These are phyloP conservation scores for Zaprionus lachaisei DNA, from an alignment of 1,140 invertebrate species.

Conservation along the genomic window DNA sequence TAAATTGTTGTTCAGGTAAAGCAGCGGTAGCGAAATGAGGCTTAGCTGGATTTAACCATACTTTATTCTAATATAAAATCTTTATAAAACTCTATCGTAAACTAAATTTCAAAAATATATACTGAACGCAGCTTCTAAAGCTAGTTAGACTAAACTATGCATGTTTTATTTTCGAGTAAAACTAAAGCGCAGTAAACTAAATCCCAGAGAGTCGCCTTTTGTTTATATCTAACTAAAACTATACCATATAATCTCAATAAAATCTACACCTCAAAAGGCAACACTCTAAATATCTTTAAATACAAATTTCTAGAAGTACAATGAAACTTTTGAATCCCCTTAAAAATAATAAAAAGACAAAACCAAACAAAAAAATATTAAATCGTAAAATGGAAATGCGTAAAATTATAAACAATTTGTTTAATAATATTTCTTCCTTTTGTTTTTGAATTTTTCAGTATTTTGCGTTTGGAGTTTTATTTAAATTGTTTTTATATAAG, in stretches of 20 bases:
- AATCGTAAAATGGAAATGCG: slow-evolving; percentile 45
- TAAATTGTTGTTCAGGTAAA: slow-evolving; percentile 52
- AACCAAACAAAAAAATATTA: slow-evolving; percentile 15
- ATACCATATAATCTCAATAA: not conserved
- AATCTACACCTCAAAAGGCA: slow-evolving; percentile 6
- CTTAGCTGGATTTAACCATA: slow-evolving; percentile 77
- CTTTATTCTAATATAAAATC: slow-evolving; percentile 30
- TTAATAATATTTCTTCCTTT: slow-evolving; percentile 65
- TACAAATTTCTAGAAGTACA: slow-evolving; percentile 33
- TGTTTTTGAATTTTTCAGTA: slow-evolving; percentile 64
- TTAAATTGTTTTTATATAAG: slow-evolving; percentile 71
- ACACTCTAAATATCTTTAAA: slow-evolving; percentile 28
- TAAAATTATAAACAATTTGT: slow-evolving; percentile 49
- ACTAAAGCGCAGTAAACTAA: slow-evolving; percentile 54
- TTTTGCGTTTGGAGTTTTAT: slow-evolving; percentile 66
- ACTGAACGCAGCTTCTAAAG: slow-evolving; percentile 64
- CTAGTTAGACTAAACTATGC: slow-evolving; percentile 62
- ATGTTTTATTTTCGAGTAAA: slow-evolving; percentile 62
- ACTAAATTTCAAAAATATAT: slow-evolving; percentile 44
- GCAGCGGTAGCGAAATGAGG: slow-evolving; percentile 84
- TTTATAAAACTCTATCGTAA: slow-evolving; percentile 19
- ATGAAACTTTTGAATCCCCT: slow-evolving; percentile 20
- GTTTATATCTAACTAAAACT: not conserved
- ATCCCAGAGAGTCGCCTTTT: slow-evolving; percentile 46
- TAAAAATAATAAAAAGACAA: slow-evolving; percentile 25